Evolutionary conservation across 2,888 invertebrate species (phyloP), one percentile per base, ranked within the genome.

Genomic region (Tholera decimalis): DNA sequence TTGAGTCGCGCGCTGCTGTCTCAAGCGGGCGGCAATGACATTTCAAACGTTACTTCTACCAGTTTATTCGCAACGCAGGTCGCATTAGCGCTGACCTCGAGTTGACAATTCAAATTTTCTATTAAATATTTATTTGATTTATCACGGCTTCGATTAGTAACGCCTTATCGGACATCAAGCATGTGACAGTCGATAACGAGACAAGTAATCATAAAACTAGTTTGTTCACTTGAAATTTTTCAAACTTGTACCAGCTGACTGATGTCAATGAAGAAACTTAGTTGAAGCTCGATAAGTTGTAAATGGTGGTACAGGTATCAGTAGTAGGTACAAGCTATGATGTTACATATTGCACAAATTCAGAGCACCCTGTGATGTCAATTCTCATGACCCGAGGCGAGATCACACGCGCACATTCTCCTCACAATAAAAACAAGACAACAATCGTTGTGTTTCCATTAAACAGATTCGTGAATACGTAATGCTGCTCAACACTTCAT

Each of bases 381-480:
- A 68, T 88, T 90, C 88, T 87, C 88, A 91, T 89, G 92, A 89
- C 89, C 90, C 82, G 86, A 84, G 87, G 90, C 91, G 85, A 88
- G 86, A 91, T 87, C 87, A 84, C 87, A 81, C 79, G 84, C 78
- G 71, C 81, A 72, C 47, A 80, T 77, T 83, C 84, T 80, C 79
- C 88, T 76, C 83, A 89, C 89, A 92, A 91, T 88, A 93, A 92
- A 92, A 92, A 91, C 86, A 75, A 75, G 79, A 89, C 90, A 91
- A 91, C 91, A 90, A 89, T 90, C 87, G 87, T 73, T 81, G 88
- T 82, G 89, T 88, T 90, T 88, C 88, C 90, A 92, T 92, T 92
- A 92, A 92, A 92, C 92, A 92, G 92, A 93, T 93, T 92, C 88
- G 92, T 92, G 93, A 92, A 92, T 93, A 91, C 88, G 87, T 91